Base-by-base conservation (phyloP, 2,888 invertebrate species). In the Heliconius erato region DNA sequence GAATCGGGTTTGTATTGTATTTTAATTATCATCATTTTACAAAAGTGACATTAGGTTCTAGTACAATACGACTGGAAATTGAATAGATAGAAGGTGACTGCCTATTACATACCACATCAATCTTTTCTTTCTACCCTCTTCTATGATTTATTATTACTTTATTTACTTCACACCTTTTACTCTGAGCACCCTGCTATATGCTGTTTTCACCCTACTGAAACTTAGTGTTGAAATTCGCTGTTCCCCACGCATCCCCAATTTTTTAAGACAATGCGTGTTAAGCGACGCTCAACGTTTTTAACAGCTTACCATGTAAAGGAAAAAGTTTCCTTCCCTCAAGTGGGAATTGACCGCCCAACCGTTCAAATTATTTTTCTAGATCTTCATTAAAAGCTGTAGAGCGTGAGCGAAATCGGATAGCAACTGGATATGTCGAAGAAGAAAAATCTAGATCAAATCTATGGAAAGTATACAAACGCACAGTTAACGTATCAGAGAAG, bases 381-480 rank as follows among this genome's bases (percentile, higher is more conserved):
- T 92, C 92, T 59, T 95, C 95, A 9, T 83, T 95, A 74, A 91
- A 90, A 86, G 92, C 93, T 26, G 88, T 94, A n/a, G 94, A 95
- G 81, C 87, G 92, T 14, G 94, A 92, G 85, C 88, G 91, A 32
- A 87, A 88, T 67, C 87, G 89, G n/a, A 85, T 95, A 28, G 87
- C 89, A 2, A 86, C 87, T 14, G 89, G 91, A 32, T 92, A 91
- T 81, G 84, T 84, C 3, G 91, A 94, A 0, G 95, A 95, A 85
- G 92, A 93, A 67, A 93, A 89, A 79, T 88, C 85, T 35, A 89
- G 94, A 44, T 84, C 84, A 0, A 84, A 88, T 0, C 85, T 96
- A 19, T 96, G 95, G 95, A 91, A 89, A 82, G 85, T 95, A 16
- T 91, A 94, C 82, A 94, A 93, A 82, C 88, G 87, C 0, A 85